Evolutionary conservation across 2,888 invertebrate species (phyloP).

Genomic region (Sesia apiformis): DNA sequence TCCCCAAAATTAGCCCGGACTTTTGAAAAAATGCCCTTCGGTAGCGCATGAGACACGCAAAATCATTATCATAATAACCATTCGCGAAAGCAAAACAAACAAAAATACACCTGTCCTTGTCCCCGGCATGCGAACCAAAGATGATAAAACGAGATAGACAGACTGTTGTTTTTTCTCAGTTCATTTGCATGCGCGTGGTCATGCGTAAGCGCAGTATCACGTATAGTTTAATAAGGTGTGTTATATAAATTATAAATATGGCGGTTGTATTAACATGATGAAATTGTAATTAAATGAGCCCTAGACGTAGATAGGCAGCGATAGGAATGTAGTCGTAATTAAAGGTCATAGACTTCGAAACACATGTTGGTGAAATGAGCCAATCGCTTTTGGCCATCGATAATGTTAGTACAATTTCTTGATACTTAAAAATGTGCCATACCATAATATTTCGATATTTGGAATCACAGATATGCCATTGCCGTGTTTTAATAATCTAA

Average conservation of each 20-base stretch:
- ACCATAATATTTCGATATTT: no score
- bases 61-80: background rate
- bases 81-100: background rate
- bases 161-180: conserved; percentile 1
- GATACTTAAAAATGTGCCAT: no score
- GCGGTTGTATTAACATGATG: background rate
- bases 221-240: conserved; percentile 5
- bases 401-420: no score
- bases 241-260: conserved; percentile 1
- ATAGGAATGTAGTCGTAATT: no score
- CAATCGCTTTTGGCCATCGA: no score
- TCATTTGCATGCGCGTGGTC: conserved; percentile 39
- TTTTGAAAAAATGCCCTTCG: conserved; percentile 3
- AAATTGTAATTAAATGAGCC: background rate
- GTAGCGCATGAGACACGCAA: conserved; percentile 3
- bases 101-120: background rate
- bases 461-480: no score
- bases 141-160: background rate
- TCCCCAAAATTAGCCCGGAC: conserved; percentile 1
- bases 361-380: no score
- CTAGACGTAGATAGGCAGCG: no score
- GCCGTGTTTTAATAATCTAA: no score
- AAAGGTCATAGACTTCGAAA: no score
- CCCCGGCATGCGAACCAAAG: background rate
- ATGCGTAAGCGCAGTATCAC: conserved; percentile 18